Percentiles rank a stretch among this genome's conserved stretches.
Evolutionary conservation across 1,140 invertebrate genomes (phyloP).

Genomic region (Caenorhabditis inopinata): DNA sequence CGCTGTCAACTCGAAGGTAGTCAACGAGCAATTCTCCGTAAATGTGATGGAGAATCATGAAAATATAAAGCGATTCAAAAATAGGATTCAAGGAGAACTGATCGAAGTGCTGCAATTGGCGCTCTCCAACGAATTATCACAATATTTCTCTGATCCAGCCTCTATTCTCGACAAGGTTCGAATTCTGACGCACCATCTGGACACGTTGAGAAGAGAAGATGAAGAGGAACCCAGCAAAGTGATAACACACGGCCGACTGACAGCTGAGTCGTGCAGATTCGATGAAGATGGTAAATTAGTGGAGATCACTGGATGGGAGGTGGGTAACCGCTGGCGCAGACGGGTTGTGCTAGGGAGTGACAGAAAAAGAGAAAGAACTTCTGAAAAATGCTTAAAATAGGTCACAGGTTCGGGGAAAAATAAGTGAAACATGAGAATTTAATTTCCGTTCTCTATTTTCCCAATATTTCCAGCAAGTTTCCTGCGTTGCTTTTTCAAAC

Average conservation of each 20-base stretch:
- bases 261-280: not conserved
- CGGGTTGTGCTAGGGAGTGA: not conserved
- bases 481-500: too few species aligned
- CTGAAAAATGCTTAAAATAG: too few species aligned
- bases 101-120: not conserved
- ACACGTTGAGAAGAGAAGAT: not conserved
- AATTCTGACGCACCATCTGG: not conserved
- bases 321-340: not conserved
- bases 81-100: not conserved
- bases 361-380: not conserved
- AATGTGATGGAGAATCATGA: not conserved
- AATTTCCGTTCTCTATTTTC: too few species aligned
- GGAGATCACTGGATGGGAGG: conserved; percentile 36
- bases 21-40: not conserved
- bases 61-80: not conserved
- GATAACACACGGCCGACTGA: conserved; percentile 18
- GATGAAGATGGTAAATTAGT: conserved; percentile 18
- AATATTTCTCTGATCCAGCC: not conserved
- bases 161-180: not conserved
- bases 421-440: too few species aligned
- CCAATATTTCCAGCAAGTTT: too few species aligned
- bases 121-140: not conserved
- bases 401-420: too few species aligned
- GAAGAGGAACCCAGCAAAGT: not conserved
- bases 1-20: not conserved